A percentile compares a stretch with the other conserved stretches of the same genome.
phyloP scores from a whole-genome alignment of 2,888 invertebrate species.

The Brachyopa scutellaris region DNA sequence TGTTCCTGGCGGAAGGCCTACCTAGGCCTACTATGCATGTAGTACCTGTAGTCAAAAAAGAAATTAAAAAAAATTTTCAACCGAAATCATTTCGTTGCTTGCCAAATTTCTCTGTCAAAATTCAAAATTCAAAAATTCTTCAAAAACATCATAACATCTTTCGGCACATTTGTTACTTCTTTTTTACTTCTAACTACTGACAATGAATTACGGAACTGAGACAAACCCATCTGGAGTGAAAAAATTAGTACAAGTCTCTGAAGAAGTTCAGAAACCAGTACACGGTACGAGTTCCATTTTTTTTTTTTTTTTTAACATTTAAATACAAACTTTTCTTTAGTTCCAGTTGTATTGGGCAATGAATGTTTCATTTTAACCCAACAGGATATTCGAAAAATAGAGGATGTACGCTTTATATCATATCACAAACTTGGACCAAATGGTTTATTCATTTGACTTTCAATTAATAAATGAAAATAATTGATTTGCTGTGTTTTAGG shows the following conservation, averaged over 20 bases:
- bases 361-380: conserved; percentile 77
- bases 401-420: conserved; percentile 76
- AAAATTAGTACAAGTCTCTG: conserved; percentile 76
- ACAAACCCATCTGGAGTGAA: conserved; percentile 39
- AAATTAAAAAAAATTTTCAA: no score
- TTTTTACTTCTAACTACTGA: neutral
- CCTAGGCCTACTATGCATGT: no score
- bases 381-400: conserved; percentile 78
- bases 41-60: no score
- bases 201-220: conserved; percentile 24
- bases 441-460: conserved; percentile 37
- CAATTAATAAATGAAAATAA: neutral
- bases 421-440: conserved; percentile 74
- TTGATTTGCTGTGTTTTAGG: conserved; percentile 16
- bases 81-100: no score
- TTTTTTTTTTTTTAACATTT: neutral
- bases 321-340: conserved; percentile 70
- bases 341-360: conserved; percentile 77
- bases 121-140: conserved; percentile 14
- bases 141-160: no score
- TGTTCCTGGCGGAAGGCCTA: no score
- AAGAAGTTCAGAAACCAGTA: conserved; percentile 75
- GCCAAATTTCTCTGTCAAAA: neutral
- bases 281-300: conserved; percentile 73
- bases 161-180: no score